A percentile compares a stretch with the other conserved stretches of the same genome.
Evolutionary conservation across 2,797 vertebrate genomes (phyloP).

Genomic region (Emydoidea blandingii): DNA sequence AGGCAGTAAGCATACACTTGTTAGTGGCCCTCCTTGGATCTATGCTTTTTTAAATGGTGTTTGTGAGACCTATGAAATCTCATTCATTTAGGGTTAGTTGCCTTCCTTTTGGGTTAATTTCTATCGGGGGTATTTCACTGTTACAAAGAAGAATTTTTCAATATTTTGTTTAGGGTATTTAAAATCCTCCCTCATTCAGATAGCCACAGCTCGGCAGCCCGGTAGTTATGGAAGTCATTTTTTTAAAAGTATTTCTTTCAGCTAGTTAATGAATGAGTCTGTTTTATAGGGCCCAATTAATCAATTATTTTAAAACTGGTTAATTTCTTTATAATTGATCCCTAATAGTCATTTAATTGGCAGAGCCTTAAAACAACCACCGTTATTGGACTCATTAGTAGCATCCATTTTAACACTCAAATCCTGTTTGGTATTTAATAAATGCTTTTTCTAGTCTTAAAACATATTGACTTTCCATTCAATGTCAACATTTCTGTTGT

Average conservation of each 20-base stretch:
- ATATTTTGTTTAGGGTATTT: neutral
- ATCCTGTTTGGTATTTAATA: conserved; percentile 22
- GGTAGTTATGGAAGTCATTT: fast-evolving
- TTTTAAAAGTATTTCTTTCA: neutral
- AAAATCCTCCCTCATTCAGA: neutral
- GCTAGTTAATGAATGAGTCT: neutral
- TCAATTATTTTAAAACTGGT: conserved; percentile 21
- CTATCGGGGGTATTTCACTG: neutral
- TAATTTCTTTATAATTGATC: conserved; percentile 52
- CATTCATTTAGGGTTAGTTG: neutral
- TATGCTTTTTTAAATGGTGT: neutral
- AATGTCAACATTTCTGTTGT: neutral
- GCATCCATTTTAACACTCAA: neutral
- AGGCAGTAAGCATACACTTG: neutral
- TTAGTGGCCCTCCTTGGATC: neutral
- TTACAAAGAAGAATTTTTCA: neutral
- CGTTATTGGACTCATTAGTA: neutral
- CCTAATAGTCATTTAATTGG: conserved; percentile 51
- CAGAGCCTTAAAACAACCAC: conserved; percentile 2
- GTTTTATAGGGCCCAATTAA: neutral
- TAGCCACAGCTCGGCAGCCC: fast-evolving
- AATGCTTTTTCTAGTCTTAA: neutral
- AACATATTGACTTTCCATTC: neutral
- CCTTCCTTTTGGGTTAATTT: neutral
- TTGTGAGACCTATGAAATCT: neutral